These are phyloP conservation scores for Agrochola lychnidis DNA, from an alignment of 2,888 invertebrate genomes.

Conservation along the genomic window DNA sequence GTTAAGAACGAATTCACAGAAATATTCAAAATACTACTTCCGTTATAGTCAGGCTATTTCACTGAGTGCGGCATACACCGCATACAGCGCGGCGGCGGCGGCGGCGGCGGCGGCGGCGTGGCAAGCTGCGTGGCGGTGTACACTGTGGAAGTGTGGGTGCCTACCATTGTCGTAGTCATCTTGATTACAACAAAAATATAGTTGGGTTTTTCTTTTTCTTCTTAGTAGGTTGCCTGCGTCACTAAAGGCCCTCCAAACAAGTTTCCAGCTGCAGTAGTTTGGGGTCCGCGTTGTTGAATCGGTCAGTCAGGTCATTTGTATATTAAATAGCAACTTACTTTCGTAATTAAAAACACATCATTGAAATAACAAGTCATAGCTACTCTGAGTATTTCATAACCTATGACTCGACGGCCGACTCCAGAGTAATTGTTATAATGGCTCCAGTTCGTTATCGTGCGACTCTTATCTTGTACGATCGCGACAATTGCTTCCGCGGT, in stretches of 20 bases:
- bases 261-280: background rate
- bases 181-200: background rate
- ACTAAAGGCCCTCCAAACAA: background rate
- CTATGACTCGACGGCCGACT: too few species aligned
- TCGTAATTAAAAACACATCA: too few species aligned
- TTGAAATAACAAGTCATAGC: background rate
- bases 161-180: background rate
- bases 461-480: background rate
- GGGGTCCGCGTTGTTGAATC: background rate
- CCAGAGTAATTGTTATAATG: slow-evolving; percentile 9
- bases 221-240: background rate
- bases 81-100: background rate
- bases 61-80: too few species aligned
- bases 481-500: background rate
- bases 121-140: background rate
- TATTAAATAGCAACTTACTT: too few species aligned
- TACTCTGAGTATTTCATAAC: background rate
- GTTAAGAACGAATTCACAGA: background rate
- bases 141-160: background rate
- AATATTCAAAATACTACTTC: background rate
- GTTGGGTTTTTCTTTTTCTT: too few species aligned
- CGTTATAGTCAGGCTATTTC: background rate
- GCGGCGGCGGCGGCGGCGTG: too few species aligned
- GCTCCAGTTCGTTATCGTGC: slow-evolving; percentile 4
- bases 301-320: background rate